Evolutionary conservation across 2,797 vertebrate species (phyloP).

Genomic region (Pristis pectinata): DNA sequence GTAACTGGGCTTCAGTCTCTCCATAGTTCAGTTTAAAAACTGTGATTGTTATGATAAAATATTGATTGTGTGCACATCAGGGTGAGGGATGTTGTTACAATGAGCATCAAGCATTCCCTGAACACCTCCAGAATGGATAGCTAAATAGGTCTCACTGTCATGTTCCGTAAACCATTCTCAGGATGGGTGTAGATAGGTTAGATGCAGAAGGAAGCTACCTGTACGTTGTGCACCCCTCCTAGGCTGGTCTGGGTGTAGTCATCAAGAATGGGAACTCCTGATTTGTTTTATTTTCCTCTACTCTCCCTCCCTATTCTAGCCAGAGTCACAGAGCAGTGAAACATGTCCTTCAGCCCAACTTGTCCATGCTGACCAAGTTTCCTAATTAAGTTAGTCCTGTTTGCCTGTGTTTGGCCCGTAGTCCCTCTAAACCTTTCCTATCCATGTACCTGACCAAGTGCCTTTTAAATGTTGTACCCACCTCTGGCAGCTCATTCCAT

Average conservation of each 20-base stretch:
- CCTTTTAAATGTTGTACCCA: no score
- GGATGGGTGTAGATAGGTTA: background rate
- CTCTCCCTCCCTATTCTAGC: background rate
- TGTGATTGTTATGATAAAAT: background rate
- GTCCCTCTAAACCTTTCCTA: no score
- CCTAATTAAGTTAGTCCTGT: no score
- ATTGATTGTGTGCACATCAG: background rate
- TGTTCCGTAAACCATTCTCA: background rate
- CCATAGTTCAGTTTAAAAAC: background rate
- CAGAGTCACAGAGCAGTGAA: no score
- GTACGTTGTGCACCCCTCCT: background rate
- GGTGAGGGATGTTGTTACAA: background rate
- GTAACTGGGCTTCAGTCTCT: constrained; percentile 46
- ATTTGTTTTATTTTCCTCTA: background rate
- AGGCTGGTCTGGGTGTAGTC: background rate
- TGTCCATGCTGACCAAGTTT: no score
- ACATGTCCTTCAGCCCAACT: no score
- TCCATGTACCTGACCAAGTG: no score
- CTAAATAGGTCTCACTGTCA: background rate
- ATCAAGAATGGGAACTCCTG: background rate
- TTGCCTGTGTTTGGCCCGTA: no score
- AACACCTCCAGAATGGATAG: background rate
- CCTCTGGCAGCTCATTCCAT: no score
- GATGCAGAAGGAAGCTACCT: background rate
- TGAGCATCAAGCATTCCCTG: background rate